Percentiles rank a stretch among this genome's conserved stretches.
Conservation (phyloP, 2,113 vertebrate species). For the Theropithecus gelada region DNA sequence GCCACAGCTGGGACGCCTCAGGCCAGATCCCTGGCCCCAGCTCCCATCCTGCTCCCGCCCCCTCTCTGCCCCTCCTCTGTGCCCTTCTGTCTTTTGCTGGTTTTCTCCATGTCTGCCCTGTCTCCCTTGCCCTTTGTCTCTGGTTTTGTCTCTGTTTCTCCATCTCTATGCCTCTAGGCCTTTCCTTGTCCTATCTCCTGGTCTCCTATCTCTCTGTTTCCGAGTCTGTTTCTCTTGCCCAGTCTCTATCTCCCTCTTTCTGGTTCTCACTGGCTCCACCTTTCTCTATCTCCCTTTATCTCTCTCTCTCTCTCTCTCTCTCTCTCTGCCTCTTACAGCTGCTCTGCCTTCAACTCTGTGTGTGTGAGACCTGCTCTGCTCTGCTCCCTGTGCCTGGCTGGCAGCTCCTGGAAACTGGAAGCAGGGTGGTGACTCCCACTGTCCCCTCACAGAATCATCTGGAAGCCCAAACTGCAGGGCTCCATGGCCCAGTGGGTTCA, state of each 20-base stretch:
- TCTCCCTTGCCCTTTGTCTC: not conserved
- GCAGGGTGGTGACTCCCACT: not conserved
- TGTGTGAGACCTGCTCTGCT: not conserved
- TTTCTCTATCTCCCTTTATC: not conserved
- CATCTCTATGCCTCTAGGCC: not conserved
- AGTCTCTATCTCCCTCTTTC: not conserved
- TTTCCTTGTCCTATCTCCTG: too few species aligned
- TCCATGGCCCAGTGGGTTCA: not conserved
- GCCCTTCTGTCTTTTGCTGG: not conserved
- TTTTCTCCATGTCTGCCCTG: not conserved
- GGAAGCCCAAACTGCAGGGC: not conserved
- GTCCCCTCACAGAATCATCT: not conserved
- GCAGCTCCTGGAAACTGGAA: not conserved
- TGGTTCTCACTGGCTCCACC: not conserved
- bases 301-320: not conserved
- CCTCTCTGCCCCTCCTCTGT: not conserved
- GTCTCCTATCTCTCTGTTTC: not conserved
- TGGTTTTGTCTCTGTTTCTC: not conserved
- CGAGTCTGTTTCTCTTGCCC: not conserved
- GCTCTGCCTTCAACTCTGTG: not conserved
- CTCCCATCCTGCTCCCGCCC: too few species aligned
- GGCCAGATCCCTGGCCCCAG: not conserved
- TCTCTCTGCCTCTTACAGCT: not conserved
- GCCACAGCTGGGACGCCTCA: not conserved
- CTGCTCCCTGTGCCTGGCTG: not conserved